These are phyloP conservation scores for Nothobranchius kuhntae DNA, from an alignment of 2,113 vertebrate genomes.

Conservation along the genomic window DNA sequence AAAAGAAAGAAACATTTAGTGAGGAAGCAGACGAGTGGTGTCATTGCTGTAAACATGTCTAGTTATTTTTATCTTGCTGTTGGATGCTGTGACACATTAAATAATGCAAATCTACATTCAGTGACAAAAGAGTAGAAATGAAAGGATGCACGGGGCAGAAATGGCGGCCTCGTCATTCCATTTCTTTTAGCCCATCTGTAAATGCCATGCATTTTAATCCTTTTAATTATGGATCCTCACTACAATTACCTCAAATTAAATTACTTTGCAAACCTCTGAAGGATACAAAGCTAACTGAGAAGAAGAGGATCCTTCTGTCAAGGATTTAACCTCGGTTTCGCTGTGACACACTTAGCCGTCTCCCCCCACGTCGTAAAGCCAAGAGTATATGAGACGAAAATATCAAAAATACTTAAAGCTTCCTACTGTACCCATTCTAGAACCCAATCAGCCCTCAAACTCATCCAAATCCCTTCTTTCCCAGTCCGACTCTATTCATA, in stretches of 20 bases:
- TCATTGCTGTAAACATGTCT: constrained; percentile 39
- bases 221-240: constrained; percentile 80
- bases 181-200: constrained; percentile 76
- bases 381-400: constrained; percentile 74
- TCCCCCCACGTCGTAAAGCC: constrained; percentile 65
- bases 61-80: constrained; percentile 63
- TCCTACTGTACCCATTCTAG: constrained; percentile 59
- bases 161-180: constrained; percentile 60
- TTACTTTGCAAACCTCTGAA: constrained; percentile 83
- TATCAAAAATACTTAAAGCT: constrained; percentile 77
- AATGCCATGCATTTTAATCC: constrained; percentile 81
- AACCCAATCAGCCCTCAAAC: constrained; percentile 73
- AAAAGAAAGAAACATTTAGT: constrained; percentile 22
- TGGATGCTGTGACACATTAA: constrained; percentile 60
- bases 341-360: constrained; percentile 63
- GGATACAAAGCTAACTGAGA: constrained; percentile 75
- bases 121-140: constrained; percentile 56
- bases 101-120: constrained; percentile 54
- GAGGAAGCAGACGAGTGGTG: constrained; percentile 43
- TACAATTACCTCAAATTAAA: constrained; percentile 85
- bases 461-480: constrained; percentile 65
- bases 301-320: constrained; percentile 72
- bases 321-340: constrained; percentile 76
- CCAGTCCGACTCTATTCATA: constrained; percentile 64
- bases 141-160: constrained; percentile 61